Evolutionary conservation across 92 coral and sea anemone species (phyloP).

Genomic region (Umimayanthus chanpuru): DNA sequence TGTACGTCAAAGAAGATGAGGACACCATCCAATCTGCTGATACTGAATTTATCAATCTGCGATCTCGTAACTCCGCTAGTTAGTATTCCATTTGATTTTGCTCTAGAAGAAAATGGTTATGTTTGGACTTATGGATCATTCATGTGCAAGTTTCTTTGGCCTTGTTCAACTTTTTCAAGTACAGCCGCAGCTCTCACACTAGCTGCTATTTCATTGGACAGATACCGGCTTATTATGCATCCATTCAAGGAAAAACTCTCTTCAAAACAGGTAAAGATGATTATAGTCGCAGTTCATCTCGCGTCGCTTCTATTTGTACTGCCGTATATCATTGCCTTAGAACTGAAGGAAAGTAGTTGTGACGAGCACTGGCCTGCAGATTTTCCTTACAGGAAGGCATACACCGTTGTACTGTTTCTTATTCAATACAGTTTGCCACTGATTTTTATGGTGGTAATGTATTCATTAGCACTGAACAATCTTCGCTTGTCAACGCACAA

Average conservation of each 20-base stretch:
- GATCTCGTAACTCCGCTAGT: constrained; percentile 87
- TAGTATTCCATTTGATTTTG: constrained; percentile 93
- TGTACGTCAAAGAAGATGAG: constrained; percentile 76
- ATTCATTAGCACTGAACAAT: constrained; percentile 68
- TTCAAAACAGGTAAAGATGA: constrained; percentile 58
- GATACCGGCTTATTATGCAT: constrained; percentile 90
- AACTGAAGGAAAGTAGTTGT: constrained; percentile 52
- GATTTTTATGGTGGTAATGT: constrained; percentile 76
- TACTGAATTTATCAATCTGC: constrained; percentile 86
- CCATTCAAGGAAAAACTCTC: constrained; percentile 82
- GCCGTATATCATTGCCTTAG: constrained; percentile 74
- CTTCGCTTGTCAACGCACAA: constrained; percentile 45
- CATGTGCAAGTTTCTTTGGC: constrained; percentile 85
- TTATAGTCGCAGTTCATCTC: constrained; percentile 56
- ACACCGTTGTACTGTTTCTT: constrained; percentile 72
- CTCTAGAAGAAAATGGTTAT: constrained; percentile 73
- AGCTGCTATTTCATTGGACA: constrained; percentile 88
- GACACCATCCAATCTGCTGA: constrained; percentile 77
- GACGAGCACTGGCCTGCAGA: constrained; percentile 74
- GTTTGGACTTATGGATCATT: constrained; percentile 78
- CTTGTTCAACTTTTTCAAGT: constrained; percentile 81
- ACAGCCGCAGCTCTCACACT: constrained; percentile 84
- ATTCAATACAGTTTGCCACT: constrained; percentile 85
- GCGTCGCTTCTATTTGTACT: constrained; percentile 62
- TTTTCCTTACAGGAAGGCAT: constrained; percentile 73